These are phyloP conservation scores for Drosophila colorata DNA, from an alignment of 2,888 invertebrate genomes.

Conservation along the genomic window DNA sequence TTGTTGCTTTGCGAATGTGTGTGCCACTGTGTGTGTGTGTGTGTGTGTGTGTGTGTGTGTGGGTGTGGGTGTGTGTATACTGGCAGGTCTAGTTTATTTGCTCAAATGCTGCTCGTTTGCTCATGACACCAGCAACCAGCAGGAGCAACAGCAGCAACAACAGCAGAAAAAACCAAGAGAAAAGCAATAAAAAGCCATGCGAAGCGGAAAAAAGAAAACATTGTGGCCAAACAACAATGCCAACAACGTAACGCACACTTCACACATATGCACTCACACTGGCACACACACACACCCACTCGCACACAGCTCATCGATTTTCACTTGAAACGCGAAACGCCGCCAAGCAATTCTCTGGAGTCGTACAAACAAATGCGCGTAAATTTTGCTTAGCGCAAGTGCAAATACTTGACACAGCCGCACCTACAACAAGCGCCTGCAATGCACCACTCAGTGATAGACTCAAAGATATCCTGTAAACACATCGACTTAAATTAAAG, in stretches of 20 bases:
- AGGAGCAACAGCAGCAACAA: constrained; percentile 40
- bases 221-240: constrained; percentile 75
- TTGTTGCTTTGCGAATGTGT: constrained; percentile 25
- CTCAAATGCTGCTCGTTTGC: constrained; percentile 77
- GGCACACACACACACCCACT: constrained; percentile 14
- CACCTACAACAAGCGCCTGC: constrained; percentile 53
- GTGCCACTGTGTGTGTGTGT: constrained; percentile 2
- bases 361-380: constrained; percentile 80
- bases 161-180: constrained; percentile 32
- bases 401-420: constrained; percentile 79
- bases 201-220: constrained; percentile 76
- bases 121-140: constrained; percentile 75
- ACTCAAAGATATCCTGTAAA: constrained; percentile 9
- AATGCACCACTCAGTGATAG: background rate
- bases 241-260: constrained; percentile 59
- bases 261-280: constrained; percentile 29
- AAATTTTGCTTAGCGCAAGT: constrained; percentile 80
- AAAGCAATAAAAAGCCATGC: constrained; percentile 77
- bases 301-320: constrained; percentile 66
- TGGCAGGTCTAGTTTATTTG: constrained; percentile 75
- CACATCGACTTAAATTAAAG: too few relatives aligned
- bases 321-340: constrained; percentile 68
- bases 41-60: constrained; percentile 14
- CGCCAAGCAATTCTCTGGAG: constrained; percentile 62
- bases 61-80: constrained; percentile 29